A percentile compares a stretch with the other conserved stretches of the same genome.
These are phyloP conservation scores for Sorex araneus DNA, from an alignment of 2,113 vertebrate genomes.

Conservation along the genomic window DNA sequence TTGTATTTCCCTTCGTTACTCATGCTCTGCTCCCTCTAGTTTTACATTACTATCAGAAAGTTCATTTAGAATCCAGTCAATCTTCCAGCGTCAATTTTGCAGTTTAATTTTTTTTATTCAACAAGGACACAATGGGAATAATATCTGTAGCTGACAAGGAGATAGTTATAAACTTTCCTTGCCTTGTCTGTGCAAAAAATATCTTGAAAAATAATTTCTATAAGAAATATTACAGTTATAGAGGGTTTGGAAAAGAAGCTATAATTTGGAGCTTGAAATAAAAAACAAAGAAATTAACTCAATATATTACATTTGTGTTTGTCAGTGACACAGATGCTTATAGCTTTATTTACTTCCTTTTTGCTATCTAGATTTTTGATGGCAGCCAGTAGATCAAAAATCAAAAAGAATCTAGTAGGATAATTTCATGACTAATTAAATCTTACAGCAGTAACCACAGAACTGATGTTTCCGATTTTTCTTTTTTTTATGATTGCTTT, in stretches of 20 bases:
- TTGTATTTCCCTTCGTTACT: conserved; percentile 87
- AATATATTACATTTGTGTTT: conserved; percentile 71
- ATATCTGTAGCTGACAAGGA: conserved; percentile 86
- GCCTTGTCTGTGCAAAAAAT: conserved; percentile 78
- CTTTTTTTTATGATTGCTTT: not conserved
- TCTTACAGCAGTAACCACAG: not conserved
- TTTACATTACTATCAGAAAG: conserved; percentile 87
- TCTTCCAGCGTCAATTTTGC: conserved; percentile 84
- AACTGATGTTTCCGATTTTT: conserved; percentile 8
- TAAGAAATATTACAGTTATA: conserved; percentile 57
- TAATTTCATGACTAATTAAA: not conserved
- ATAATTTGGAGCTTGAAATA: not conserved
- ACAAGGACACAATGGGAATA: conserved; percentile 86
- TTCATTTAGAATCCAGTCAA: conserved; percentile 90
- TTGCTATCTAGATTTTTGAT: conserved; percentile 27
- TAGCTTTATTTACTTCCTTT: not conserved
- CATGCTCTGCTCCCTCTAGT: conserved; percentile 85
- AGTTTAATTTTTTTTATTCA: conserved; percentile 88
- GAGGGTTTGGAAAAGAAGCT: conserved; percentile 5
- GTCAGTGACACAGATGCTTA: conserved; percentile 2
- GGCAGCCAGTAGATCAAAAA: not conserved
- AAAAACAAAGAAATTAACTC: conserved; percentile 52
- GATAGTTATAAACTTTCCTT: conserved; percentile 82
- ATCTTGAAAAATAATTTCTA: conserved; percentile 58
- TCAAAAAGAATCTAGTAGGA: not conserved